Evolutionary conservation across 2,888 invertebrate species (phyloP).

Genomic region (Suillia variegata): DNA sequence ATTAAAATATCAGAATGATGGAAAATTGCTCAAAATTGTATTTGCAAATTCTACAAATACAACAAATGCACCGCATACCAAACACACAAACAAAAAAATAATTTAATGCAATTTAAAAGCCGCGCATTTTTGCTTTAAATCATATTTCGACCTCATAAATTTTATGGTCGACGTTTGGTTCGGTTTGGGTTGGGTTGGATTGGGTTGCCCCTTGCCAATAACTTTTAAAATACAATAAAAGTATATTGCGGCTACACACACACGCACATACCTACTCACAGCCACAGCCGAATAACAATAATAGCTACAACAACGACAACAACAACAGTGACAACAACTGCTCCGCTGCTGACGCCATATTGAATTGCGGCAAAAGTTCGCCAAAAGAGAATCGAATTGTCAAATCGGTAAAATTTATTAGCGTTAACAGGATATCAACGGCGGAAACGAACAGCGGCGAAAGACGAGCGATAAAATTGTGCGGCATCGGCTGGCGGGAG

Average conservation of each 20-base stretch:
- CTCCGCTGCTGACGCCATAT: no score
- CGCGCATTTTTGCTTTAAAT: conserved; percentile 11
- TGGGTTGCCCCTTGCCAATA: conserved; percentile 13
- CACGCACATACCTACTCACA: no score
- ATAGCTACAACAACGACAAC: neutral
- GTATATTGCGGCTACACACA: neutral
- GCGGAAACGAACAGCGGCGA: conserved; percentile 15
- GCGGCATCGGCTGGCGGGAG: neutral
- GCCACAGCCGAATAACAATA: neutral
- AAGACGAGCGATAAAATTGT: conserved; percentile 2
- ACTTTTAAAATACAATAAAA: conserved; percentile 30
- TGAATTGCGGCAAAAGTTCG: no score
- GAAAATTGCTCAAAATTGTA: no score
- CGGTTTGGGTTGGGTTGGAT: no score
- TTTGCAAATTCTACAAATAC: no score
- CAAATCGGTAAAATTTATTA: conserved; percentile 39
- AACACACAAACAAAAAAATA: no score
- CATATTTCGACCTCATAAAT: conserved; percentile 25
- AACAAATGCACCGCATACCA: no score
- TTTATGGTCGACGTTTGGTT: no score
- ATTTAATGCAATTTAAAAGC: neutral
- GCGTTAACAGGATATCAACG: conserved; percentile 38
- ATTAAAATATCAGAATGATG: no score
- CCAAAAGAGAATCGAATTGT: conserved; percentile 31
- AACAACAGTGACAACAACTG: no score